These are phyloP conservation scores for Nemotelus pantherinus DNA, from an alignment of 2,888 invertebrate species.

Conservation along the genomic window DNA sequence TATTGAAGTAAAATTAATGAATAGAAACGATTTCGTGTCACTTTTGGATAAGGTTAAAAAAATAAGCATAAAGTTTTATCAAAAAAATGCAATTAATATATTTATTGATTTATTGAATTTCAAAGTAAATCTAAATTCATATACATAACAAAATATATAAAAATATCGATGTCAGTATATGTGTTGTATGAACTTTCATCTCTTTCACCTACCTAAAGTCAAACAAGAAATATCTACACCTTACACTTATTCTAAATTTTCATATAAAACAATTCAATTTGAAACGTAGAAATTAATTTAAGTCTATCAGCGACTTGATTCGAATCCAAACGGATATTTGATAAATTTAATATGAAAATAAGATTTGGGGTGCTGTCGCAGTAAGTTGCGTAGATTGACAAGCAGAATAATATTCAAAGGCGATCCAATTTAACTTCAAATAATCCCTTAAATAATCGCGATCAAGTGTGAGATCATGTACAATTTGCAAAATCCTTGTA, in stretches of 20 bases:
- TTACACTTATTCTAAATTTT: conserved; percentile 28
- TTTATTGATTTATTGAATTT: conserved; percentile 39
- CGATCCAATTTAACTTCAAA: no score
- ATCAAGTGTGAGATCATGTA: no score
- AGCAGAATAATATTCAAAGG: no score
- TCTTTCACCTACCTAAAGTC: conserved; percentile 45
- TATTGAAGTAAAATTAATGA: background rate
- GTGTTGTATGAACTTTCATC: conserved; percentile 49
- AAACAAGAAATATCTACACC: conserved; percentile 19
- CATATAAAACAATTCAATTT: conserved; percentile 14
- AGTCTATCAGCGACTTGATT: conserved; percentile 17
- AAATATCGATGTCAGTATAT: conserved; percentile 57
- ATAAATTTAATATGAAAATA: background rate
- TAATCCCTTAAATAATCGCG: no score
- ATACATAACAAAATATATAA: conserved; percentile 62
- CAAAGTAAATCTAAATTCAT: conserved; percentile 57
- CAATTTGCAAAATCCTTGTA: no score
- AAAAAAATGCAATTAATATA: conserved; percentile 40
- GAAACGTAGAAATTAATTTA: conserved; percentile 41
- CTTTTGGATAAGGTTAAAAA: conserved; percentile 20
- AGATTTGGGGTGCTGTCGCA: conserved; percentile 32
- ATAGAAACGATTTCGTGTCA: conserved; percentile 11
- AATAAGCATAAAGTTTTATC: conserved; percentile 31
- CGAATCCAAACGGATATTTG: background rate
- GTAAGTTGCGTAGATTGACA: no score